Evolutionary conservation across 2,888 invertebrate species (phyloP).

Genomic region (Macrophya annulata): DNA sequence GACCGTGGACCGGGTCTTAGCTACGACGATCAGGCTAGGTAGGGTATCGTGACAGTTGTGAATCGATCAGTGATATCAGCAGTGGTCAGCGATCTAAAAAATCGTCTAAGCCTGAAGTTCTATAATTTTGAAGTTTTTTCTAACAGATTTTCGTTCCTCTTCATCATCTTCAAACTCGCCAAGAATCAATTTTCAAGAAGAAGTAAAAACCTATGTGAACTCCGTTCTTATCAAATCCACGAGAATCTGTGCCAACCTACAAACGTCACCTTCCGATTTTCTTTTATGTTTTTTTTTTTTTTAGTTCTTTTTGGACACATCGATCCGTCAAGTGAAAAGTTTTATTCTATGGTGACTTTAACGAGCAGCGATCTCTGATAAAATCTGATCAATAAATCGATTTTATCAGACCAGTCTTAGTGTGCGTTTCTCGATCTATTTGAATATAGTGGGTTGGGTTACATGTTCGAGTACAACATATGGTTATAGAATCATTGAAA

Average conservation of each 20-base stretch:
- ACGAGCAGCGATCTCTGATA: neutral
- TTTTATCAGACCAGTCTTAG: neutral
- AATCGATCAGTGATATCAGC: neutral
- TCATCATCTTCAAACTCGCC: neutral
- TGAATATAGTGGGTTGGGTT: neutral
- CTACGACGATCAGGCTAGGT: constrained; percentile 42
- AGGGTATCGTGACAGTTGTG: constrained; percentile 3
- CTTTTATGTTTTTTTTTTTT: neutral
- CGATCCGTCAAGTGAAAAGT: neutral
- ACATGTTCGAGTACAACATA: constrained; percentile 16
- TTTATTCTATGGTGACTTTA: neutral
- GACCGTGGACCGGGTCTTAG: constrained; percentile 40
- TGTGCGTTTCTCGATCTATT: neutral
- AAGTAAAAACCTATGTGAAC: neutral
- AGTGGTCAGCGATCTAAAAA: neutral
- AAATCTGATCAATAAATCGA: neutral
- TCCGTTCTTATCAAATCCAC: neutral
- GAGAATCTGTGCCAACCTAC: neutral
- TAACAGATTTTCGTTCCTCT: too few species aligned
- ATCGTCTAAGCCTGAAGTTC: neutral
- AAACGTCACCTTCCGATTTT: neutral
- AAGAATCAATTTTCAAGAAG: neutral
- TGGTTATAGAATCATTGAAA: constrained; percentile 24
- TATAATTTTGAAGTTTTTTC: neutral
- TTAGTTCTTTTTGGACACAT: neutral